Conservation (phyloP, 2,797 vertebrate species). For the Rhinatrema bivittatum region DNA sequence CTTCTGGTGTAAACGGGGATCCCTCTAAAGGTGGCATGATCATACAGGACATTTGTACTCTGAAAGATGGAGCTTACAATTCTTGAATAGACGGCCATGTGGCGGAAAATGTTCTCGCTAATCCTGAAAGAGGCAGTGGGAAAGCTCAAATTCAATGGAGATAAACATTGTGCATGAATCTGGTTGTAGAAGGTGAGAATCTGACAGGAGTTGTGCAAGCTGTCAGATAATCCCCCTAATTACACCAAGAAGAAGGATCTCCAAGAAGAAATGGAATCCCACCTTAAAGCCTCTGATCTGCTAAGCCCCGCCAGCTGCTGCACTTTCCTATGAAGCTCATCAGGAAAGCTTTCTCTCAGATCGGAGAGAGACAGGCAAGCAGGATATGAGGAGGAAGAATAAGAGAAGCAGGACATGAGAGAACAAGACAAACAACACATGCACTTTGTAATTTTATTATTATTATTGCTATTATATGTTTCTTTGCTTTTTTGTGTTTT, state of each 20-base stretch:
- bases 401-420: neutral
- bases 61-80: no score
- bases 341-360: slow-evolving; percentile 18
- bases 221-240: slow-evolving; percentile 7
- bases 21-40: no score
- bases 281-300: slow-evolving; percentile 24
- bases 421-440: no score
- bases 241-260: slow-evolving; percentile 20
- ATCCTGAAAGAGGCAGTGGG: neutral
- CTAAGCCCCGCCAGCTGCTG: slow-evolving; percentile 16
- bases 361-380: slow-evolving; percentile 6
- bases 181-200: neutral
- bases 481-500: no score
- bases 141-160: slow-evolving; percentile 19
- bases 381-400: slow-evolving; percentile 10
- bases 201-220: neutral
- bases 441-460: no score
- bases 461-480: no score
- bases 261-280: slow-evolving; percentile 13
- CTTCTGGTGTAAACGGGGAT: no score
- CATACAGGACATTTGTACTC: no score
- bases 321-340: slow-evolving; percentile 34
- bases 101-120: neutral
- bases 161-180: slow-evolving; percentile 19
- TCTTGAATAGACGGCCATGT: no score